A percentile compares a stretch with the other conserved stretches of the same genome.
Evolutionary conservation across 30 jellyfish, hydroid and myxozoan species (phyloP).

Genomic region (Aurelia aurita): DNA sequence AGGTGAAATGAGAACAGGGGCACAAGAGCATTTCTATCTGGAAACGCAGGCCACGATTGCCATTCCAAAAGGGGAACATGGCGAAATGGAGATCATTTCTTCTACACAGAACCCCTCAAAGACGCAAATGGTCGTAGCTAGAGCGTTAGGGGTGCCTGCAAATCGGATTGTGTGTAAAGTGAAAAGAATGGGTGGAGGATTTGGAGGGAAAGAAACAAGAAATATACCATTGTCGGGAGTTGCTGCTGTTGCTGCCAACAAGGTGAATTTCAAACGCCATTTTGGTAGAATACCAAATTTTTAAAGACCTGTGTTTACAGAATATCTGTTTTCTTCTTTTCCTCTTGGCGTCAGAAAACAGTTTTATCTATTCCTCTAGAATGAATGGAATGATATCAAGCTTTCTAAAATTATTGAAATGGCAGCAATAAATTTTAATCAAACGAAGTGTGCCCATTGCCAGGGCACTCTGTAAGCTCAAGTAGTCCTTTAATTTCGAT

Average conservation of each 20-base stretch:
- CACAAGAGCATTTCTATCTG: constrained; percentile 62
- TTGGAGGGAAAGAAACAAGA: constrained; percentile 64
- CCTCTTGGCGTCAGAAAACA: too few relatives aligned
- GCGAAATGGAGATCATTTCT: constrained; percentile 47
- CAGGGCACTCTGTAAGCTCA: too few relatives aligned
- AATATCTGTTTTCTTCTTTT: too few relatives aligned
- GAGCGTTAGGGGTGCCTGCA: constrained; percentile 49
- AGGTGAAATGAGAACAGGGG: constrained; percentile 63
- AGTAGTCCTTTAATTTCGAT: too few relatives aligned
- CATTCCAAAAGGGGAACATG: constrained; percentile 51
- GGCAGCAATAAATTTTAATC: too few relatives aligned
- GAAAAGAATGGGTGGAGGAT: constrained; percentile 56
- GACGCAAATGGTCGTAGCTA: constrained; percentile 46
- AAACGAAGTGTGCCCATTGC: too few relatives aligned
- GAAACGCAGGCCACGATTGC: constrained; percentile 56
- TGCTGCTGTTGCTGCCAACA: constrained; percentile 53
- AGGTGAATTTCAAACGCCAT: constrained; percentile 2
- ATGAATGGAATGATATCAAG: too few relatives aligned
- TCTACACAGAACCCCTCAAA: constrained; percentile 30
- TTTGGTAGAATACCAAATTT: background rate
- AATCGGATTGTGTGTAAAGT: constrained; percentile 48
- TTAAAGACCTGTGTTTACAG: too few relatives aligned
- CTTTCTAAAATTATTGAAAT: too few relatives aligned
- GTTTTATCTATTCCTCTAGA: too few relatives aligned
- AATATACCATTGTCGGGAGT: constrained; percentile 25